phyloP scores from a whole-genome alignment of 2,797 vertebrate genomes.

The Galaxias olidus region DNA sequence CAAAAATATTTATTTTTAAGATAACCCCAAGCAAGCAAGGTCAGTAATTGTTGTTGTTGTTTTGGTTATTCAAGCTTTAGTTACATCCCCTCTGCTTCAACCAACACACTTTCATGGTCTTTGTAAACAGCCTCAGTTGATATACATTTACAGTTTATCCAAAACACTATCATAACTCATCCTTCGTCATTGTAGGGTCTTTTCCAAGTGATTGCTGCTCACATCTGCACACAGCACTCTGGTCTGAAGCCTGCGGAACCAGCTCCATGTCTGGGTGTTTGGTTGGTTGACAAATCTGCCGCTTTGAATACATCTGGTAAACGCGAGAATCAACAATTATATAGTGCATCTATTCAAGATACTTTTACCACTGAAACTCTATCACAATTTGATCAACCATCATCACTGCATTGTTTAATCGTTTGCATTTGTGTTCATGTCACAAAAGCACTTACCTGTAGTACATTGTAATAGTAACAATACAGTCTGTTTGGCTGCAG shows the following conservation, averaged over 20 bases:
- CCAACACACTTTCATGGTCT: no score
- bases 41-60: no score
- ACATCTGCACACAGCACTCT: conserved; percentile 70
- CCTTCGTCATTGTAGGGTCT: conserved; percentile 39
- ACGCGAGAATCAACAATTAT: no score
- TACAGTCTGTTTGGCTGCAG: conserved; percentile 84
- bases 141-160: not conserved
- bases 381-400: no score
- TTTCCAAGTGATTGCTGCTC: conserved; percentile 51
- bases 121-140: no score
- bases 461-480: conserved; percentile 85
- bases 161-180: conserved; percentile 70
- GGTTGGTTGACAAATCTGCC: conserved; percentile 73
- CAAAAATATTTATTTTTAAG: no score
- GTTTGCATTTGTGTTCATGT: not conserved
- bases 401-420: no score
- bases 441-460: conserved; percentile 48
- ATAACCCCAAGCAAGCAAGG: no score
- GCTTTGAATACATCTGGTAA: conserved; percentile 77
- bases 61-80: no score
- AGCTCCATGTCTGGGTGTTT: conserved; percentile 80
- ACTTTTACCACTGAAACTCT: no score
- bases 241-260: conserved; percentile 77
- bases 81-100: no score
- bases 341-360: no score